Evolutionary conservation across 2,888 invertebrate genomes (phyloP), one percentile per base, ranked within the genome.

Genomic region (Trypoxylon attenuatum): DNA sequence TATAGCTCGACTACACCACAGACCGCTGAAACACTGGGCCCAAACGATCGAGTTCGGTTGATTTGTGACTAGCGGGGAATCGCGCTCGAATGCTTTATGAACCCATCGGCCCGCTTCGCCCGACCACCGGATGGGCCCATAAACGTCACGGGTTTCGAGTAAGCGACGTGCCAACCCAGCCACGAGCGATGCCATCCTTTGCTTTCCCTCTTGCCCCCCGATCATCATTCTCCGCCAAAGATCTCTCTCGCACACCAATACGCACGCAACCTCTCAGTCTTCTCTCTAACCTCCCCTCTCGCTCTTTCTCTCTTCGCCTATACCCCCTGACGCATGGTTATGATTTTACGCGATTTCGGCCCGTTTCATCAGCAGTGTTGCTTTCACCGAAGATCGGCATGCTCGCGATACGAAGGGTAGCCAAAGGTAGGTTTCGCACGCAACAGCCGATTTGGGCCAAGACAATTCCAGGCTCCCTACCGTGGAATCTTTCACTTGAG

Each of bases 51-150:
- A 76, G 74, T 78, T 77, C 73, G 71, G 71, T 81, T 82, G 83
- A 83, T 83, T 83, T 84, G 84, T 82, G 76, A 73, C 72, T 69
- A 65, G 56, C 70, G 72, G 71, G 56, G 73, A 74, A 76, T 77
- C 76, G 70, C 71, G 75, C 73, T 61, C 71, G 53, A 69, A 76
- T 79, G 79, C 78, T 82, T 82, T 81, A 81, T 82, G 81, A 83
- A 82, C 80, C 81, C 79, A 83, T 83, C 82, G 77, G 71, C 69
- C 59, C 52, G 66, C 67, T 67, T 50, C 69, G 66, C 67, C 64
- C 71, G 70, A 77, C 71, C 75, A 69, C 65, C 69, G 52, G 66
- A 66, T 55, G 61, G 72, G 73, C 73, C 80, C 78, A 82, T 84
- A 83, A 84, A 84, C 74, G 83, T 84, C 83, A 73, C 43, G 71